phyloP scores from a whole-genome alignment of 1,140 invertebrate genomes.

The Parasteatoda tepidariorum region DNA sequence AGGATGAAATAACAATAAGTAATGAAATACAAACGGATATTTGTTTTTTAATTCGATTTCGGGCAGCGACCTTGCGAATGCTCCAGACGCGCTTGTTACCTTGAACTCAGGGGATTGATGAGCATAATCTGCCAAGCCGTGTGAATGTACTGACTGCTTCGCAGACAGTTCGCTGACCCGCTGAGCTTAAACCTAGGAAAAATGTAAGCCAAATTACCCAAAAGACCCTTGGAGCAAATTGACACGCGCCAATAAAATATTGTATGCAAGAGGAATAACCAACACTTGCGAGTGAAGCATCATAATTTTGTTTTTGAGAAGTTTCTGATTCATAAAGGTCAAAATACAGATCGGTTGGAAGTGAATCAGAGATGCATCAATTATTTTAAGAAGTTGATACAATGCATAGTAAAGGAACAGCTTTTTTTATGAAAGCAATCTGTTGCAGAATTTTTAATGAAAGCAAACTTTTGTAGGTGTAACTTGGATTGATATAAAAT shows the following conservation, averaged over 20 bases:
- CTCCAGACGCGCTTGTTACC: not conserved
- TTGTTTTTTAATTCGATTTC: not conserved
- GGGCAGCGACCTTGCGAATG: not conserved
- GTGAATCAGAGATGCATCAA: no score
- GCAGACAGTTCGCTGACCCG: conserved; percentile 12
- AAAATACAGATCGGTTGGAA: no score
- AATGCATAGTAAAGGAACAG: no score
- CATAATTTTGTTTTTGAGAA: no score
- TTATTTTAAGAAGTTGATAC: no score
- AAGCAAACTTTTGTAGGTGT: no score
- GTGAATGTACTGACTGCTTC: not conserved
- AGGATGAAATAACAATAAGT: not conserved
- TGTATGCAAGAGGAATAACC: not conserved
- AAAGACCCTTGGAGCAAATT: not conserved
- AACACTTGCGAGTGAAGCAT: no score
- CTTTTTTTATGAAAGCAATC: no score
- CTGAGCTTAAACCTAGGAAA: not conserved
- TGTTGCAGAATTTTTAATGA: no score
- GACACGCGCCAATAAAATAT: not conserved
- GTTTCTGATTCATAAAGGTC: no score
- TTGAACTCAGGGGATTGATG: no score
- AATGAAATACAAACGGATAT: not conserved
- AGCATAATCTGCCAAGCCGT: not conserved
- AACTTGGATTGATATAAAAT: no score
- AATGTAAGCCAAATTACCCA: not conserved